phyloP scores from a whole-genome alignment of 1,140 invertebrate species.

The Belonocnema kinseyi region DNA sequence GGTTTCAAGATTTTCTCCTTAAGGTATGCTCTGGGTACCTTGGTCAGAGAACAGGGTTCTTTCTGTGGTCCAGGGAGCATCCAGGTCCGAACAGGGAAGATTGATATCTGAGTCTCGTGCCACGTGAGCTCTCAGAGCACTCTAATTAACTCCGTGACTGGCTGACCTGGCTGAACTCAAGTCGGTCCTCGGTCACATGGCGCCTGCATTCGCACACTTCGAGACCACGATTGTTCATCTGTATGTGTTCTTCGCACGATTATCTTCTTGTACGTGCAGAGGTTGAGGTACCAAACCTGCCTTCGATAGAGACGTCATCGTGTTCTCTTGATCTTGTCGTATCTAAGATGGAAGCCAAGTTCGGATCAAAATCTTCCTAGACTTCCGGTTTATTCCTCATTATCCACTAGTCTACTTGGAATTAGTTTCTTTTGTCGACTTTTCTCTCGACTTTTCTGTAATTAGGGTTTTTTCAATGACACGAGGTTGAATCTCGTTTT shows the following conservation, averaged over 20 bases:
- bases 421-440: neutral
- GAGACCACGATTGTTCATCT: constrained; percentile 47
- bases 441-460: neutral
- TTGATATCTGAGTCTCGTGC: constrained; percentile 59
- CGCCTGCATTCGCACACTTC: constrained; percentile 56
- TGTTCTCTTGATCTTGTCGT: constrained; percentile 41
- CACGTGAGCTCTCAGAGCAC: constrained; percentile 62
- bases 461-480: neutral
- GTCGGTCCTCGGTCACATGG: constrained; percentile 57
- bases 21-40: neutral
- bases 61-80: constrained; percentile 54
- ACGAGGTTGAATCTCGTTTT: no score
- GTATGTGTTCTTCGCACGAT: constrained; percentile 43
- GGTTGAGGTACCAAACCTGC: constrained; percentile 48
- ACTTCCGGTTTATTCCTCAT: neutral
- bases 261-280: constrained; percentile 11
- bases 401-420: neutral
- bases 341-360: neutral
- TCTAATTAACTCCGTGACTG: constrained; percentile 77
- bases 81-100: constrained; percentile 55
- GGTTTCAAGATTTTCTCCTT: no score
- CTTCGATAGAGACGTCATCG: constrained; percentile 57
- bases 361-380: constrained; percentile 2
- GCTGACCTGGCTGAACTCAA: constrained; percentile 69
- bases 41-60: constrained; percentile 42